Percentiles rank a stretch among this genome's conserved stretches.
Evolutionary conservation across 2,888 invertebrate species (phyloP).

Genomic region (Patella depressa): DNA sequence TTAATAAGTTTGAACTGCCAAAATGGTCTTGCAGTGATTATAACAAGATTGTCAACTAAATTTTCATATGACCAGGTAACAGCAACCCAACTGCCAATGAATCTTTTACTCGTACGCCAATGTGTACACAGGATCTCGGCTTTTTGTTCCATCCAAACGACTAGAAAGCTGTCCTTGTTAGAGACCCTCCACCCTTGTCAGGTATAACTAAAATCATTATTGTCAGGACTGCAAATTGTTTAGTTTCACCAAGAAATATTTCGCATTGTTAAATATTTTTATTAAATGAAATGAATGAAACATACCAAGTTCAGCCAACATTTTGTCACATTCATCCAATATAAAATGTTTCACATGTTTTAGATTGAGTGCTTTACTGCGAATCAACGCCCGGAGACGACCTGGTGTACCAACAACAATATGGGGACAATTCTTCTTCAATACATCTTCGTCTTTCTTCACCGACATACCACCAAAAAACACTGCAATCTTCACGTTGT

Average conservation of each 20-base stretch:
- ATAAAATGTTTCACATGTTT: slow-evolving; percentile 99
- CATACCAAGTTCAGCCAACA: slow-evolving; percentile 94
- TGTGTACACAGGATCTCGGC: too few relatives aligned
- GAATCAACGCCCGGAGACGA: slow-evolving; percentile 92
- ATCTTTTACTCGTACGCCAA: too few relatives aligned
- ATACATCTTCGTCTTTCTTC: slow-evolving; percentile 94
- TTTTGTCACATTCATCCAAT: slow-evolving; percentile 99
- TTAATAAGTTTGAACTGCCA: too few relatives aligned
- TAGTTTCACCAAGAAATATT: background rate
- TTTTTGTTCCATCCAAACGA: too few relatives aligned
- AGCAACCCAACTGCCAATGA: background rate
- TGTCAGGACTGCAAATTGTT: background rate
- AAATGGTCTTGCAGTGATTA: too few relatives aligned
- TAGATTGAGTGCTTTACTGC: slow-evolving; percentile 91
- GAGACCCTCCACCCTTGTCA: background rate
- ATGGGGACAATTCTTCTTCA: slow-evolving; percentile 96
- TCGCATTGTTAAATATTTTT: background rate
- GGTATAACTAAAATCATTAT: background rate
- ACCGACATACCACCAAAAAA: slow-evolving; percentile 99
- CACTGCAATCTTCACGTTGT: slow-evolving; percentile 92
- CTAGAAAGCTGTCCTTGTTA: too few relatives aligned
- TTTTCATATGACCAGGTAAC: background rate
- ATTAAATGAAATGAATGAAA: background rate
- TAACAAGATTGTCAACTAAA: too few relatives aligned
- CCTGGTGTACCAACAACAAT: slow-evolving; percentile 99